A percentile compares a stretch with the other conserved stretches of the same genome.
Evolutionary conservation across 2,797 vertebrate species (phyloP).

Genomic region (Sebastes cheni): DNA sequence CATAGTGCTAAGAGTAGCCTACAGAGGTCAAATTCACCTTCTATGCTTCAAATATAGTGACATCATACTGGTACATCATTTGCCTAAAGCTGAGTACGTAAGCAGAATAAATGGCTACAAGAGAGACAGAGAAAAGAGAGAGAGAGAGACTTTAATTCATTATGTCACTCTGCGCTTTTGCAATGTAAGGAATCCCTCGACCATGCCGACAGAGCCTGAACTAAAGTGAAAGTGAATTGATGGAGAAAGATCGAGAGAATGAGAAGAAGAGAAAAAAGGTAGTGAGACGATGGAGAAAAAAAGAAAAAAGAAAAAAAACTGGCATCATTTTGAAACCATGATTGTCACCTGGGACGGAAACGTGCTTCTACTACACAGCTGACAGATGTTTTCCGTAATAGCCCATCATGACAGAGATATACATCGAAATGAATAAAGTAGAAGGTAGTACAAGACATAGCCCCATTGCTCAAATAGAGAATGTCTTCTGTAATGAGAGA

Average conservation of each 20-base stretch:
- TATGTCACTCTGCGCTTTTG: slow-evolving; percentile 6
- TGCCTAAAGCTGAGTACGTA: slow-evolving; percentile 26
- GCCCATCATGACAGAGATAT: slow-evolving; percentile 54
- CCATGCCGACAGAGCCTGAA: background rate
- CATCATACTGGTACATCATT: slow-evolving; percentile 9
- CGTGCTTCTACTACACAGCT: slow-evolving; percentile 25
- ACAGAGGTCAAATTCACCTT: background rate
- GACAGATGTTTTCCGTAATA: slow-evolving; percentile 70
- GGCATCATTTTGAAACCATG: slow-evolving; percentile 19
- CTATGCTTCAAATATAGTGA: background rate
- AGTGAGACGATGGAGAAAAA: background rate
- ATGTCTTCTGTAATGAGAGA: slow-evolving; percentile 17
- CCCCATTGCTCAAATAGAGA: slow-evolving; percentile 6
- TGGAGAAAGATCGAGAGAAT: background rate
- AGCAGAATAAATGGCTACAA: slow-evolving; percentile 5
- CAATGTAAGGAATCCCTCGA: slow-evolving; percentile 13
- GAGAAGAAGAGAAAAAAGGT: background rate
- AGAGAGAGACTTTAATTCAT: slow-evolving; percentile 17
- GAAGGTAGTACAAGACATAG: background rate
- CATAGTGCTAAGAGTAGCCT: background rate
- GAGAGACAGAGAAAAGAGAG: background rate
- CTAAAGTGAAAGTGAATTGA: slow-evolving; percentile 2
- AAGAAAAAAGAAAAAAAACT: background rate
- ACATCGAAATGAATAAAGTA: slow-evolving; percentile 35
- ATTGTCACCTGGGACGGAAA: slow-evolving; percentile 24